Percentiles rank a stretch among this genome's conserved stretches.
Conservation (phyloP, 2,113 vertebrate species). For the Genyomyrus donnyi region DNA sequence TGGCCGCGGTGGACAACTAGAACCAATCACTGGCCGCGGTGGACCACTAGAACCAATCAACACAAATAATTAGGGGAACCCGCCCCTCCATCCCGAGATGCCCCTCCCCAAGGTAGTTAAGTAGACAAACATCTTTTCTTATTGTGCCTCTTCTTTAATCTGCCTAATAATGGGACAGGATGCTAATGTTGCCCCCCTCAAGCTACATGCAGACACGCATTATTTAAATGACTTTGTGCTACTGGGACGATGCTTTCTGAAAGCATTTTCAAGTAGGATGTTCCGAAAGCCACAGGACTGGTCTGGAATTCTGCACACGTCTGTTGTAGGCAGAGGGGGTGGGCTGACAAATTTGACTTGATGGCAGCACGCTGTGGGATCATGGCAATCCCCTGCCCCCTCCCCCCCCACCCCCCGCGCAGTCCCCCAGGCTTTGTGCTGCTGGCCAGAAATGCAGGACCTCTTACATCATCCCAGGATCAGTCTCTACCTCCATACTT, state of each 20-base stretch:
- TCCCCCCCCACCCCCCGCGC: not conserved
- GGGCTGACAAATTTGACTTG: not conserved
- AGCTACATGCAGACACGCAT: not conserved
- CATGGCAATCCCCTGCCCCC: not conserved
- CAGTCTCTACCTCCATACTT: not conserved
- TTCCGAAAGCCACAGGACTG: not conserved
- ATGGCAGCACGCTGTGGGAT: not conserved
- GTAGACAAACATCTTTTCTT: not conserved
- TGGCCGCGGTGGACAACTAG: not conserved
- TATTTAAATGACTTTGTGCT: not conserved
- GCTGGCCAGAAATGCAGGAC: not conserved
- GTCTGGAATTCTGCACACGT: not conserved
- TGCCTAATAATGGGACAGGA: not conserved
- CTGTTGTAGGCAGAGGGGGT: not conserved
- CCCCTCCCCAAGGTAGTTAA: not conserved
- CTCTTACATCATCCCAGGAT: not conserved
- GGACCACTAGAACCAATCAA: not conserved
- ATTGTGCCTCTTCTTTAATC: not conserved
- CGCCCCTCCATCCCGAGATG: not conserved
- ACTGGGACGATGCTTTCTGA: not conserved
- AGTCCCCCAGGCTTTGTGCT: not conserved
- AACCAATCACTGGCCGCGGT: not conserved
- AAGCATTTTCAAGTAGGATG: not conserved
- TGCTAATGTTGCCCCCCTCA: not conserved
- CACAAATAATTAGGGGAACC: not conserved